Evolutionary conservation across 1,140 invertebrate genomes (phyloP).

Genomic region (Drosophila trapezifrons): DNA sequence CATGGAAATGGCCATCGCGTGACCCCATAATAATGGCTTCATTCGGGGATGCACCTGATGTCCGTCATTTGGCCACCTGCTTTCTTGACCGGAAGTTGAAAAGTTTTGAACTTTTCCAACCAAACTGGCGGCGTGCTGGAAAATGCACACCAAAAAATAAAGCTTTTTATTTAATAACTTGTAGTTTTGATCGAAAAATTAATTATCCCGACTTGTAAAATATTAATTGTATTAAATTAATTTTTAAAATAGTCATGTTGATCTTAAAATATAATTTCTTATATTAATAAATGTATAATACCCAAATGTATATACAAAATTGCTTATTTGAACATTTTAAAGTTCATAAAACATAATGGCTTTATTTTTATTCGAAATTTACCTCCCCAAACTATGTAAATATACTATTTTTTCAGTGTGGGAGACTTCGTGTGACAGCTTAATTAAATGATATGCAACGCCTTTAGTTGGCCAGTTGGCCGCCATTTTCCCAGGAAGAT

Average conservation of each 20-base stretch:
- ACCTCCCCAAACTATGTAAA: too few species aligned
- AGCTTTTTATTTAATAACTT: too few species aligned
- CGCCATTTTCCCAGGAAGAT: constrained; percentile 63
- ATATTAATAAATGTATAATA: too few species aligned
- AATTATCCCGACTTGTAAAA: too few species aligned
- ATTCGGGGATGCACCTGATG: constrained; percentile 81
- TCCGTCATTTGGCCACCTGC: constrained; percentile 62
- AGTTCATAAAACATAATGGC: too few species aligned
- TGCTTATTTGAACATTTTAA: too few species aligned
- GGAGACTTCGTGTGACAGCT: constrained; percentile 66
- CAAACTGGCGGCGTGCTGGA: background rate
- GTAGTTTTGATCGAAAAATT: too few species aligned
- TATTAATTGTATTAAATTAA: too few species aligned
- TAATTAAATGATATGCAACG: constrained; percentile 67
- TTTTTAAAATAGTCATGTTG: too few species aligned
- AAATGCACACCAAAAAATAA: background rate
- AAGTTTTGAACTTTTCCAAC: constrained; percentile 76
- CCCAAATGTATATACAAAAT: too few species aligned
- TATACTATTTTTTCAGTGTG: background rate
- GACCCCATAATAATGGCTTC: constrained; percentile 65
- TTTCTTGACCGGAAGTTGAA: constrained; percentile 81
- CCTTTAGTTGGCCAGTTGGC: constrained; percentile 38
- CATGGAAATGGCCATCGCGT: constrained; percentile 51
- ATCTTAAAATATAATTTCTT: too few species aligned
- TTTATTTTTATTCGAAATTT: too few species aligned